A percentile compares a stretch with the other conserved stretches of the same genome.
Evolutionary conservation across 2,797 vertebrate species (phyloP).

Genomic region (Melanotaenia maccullochi): DNA sequence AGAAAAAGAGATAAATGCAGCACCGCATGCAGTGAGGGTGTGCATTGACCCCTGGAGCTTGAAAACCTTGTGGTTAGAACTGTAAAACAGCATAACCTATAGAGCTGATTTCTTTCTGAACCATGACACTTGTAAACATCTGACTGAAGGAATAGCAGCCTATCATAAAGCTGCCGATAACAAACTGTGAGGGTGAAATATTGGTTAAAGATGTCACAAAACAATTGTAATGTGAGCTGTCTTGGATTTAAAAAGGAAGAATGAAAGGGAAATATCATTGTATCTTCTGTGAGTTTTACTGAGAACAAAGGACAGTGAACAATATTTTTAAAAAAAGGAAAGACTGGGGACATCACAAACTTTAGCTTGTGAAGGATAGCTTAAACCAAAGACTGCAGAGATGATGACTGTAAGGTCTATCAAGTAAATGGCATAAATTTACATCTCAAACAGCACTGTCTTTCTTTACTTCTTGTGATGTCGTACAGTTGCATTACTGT

Average conservation of each 20-base stretch:
- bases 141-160: conserved; percentile 26
- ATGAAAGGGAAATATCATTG: neutral
- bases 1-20: neutral
- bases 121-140: conserved; percentile 43
- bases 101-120: conserved; percentile 39
- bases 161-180: conserved; percentile 9
- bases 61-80: conserved; percentile 30
- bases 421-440: neutral
- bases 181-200: conserved; percentile 10
- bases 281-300: neutral
- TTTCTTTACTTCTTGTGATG: neutral
- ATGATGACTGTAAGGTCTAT: neutral
- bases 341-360: neutral
- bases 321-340: neutral
- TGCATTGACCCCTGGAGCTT: conserved; percentile 15
- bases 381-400: neutral
- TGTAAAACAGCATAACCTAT: conserved; percentile 36
- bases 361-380: neutral
- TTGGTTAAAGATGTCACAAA: conserved; percentile 4
- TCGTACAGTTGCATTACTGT: neutral
- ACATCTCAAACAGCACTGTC: neutral
- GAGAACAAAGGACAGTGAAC: neutral
- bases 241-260: neutral
- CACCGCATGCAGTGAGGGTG: neutral
- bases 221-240: neutral